Conservation (phyloP, 2,888 invertebrate genomes). For the Pseudanteris insignis region DNA sequence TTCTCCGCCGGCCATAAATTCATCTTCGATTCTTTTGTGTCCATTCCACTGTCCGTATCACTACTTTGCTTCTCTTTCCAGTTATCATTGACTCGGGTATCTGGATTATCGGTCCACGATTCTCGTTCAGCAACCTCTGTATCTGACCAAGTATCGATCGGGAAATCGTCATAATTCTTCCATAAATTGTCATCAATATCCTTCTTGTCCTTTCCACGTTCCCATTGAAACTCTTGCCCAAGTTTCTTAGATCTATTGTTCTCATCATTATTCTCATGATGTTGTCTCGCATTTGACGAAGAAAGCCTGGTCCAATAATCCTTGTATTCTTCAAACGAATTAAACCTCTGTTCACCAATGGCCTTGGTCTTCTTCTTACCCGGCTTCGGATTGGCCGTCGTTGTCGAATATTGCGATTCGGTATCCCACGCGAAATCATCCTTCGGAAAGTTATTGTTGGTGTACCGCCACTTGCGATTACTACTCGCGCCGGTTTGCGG, state of each 20-base stretch:
- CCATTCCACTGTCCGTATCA: not conserved
- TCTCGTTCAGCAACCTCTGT: not conserved
- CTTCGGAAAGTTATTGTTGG: not conserved
- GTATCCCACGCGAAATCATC: conserved; percentile 6
- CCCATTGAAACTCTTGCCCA: not conserved
- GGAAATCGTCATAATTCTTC: conserved; percentile 5
- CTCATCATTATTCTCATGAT: not conserved
- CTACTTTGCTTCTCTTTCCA: not conserved
- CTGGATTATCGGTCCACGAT: not conserved
- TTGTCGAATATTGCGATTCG: not conserved
- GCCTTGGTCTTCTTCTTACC: not conserved
- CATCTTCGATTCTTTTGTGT: too few species aligned
- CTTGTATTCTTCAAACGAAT: conserved; percentile 12
- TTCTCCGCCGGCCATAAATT: too few species aligned
- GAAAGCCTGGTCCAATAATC: conserved; percentile 2
- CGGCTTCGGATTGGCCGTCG: not conserved
- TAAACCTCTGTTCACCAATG: not conserved
- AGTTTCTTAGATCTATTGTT: not conserved
- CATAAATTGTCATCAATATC: not conserved
- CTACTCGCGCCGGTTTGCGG: conserved; percentile 4
- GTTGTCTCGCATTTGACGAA: not conserved
- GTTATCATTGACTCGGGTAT: not conserved
- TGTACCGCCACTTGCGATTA: conserved; percentile 5
- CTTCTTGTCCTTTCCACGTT: not conserved
- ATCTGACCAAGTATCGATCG: conserved; percentile 5